Conservation (phyloP, 2,888 invertebrate species). For the Hypsopygia costalis region DNA sequence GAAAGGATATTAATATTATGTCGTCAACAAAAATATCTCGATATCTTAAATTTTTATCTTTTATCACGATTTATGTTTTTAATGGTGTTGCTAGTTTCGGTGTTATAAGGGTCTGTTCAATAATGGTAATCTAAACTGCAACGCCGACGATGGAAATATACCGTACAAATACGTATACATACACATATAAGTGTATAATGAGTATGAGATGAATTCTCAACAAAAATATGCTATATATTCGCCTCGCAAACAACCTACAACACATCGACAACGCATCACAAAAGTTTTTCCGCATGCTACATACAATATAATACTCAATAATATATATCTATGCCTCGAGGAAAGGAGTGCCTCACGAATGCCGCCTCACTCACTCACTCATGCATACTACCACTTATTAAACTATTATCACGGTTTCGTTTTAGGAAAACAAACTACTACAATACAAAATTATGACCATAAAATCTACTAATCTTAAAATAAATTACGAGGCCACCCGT, state of each 20-base stretch:
- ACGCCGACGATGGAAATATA: conserved; percentile 3
- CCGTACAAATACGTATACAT: conserved; percentile 5
- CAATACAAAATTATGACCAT: conserved; percentile 63
- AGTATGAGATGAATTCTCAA: conserved; percentile 48
- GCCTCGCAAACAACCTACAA: conserved; percentile 47
- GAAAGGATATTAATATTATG: too few species aligned
- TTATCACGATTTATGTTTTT: too few species aligned
- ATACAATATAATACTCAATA: conserved; percentile 38
- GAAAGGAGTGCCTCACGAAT: conserved; percentile 74
- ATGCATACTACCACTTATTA: conserved; percentile 64
- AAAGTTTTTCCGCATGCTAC: conserved; percentile 56
- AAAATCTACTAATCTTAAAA: conserved; percentile 76
- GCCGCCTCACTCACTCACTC: conserved; percentile 61
- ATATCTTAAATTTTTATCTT: too few species aligned
- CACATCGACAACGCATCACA: conserved; percentile 60
- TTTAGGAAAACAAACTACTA: conserved; percentile 66
- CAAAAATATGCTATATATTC: conserved; percentile 31
- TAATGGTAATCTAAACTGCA: neutral
- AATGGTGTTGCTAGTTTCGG: too few species aligned
- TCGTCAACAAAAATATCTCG: too few species aligned
- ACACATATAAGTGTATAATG: conserved; percentile 10
- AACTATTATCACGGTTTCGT: conserved; percentile 79
- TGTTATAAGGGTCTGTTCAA: too few species aligned
- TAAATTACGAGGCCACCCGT: conserved; percentile 70
- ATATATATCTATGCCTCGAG: conserved; percentile 54